Percentiles rank a stretch among this genome's conserved stretches.
phyloP scores from a whole-genome alignment of 2,113 vertebrate genomes.

The Rhegmatorhina hoffmannsi region DNA sequence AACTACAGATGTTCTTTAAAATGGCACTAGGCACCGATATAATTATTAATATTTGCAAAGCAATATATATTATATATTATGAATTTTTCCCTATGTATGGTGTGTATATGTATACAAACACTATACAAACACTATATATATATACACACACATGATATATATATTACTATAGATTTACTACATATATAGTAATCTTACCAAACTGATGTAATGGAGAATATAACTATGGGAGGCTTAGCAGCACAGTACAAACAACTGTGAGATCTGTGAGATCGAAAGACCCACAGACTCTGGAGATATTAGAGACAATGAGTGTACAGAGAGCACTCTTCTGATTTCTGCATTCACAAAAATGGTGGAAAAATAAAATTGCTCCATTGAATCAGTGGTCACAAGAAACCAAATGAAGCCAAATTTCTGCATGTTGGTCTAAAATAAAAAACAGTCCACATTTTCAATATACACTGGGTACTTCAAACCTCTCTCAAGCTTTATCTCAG shows the following conservation, averaged over 20 bases:
- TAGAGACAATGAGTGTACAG: background rate
- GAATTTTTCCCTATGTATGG: background rate
- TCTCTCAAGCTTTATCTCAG: constrained; percentile 29
- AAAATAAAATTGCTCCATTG: background rate
- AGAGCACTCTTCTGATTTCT: background rate
- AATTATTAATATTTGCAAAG: background rate
- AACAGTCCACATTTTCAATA: background rate
- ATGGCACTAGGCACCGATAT: background rate
- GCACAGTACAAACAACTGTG: background rate
- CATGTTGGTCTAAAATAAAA: background rate
- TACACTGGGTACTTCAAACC: background rate
- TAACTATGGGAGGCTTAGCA: background rate
- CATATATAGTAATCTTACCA: background rate
- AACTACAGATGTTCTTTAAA: background rate
- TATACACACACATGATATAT: background rate
- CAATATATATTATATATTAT: background rate
- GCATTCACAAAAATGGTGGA: background rate
- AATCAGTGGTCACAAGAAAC: background rate
- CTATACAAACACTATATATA: background rate
- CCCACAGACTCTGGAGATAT: background rate
- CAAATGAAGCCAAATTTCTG: background rate
- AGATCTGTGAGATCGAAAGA: background rate
- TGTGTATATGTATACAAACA: too few relatives aligned
- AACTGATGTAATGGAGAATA: background rate
- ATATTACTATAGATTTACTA: background rate